Base-by-base conservation (phyloP, 2,113 vertebrate genomes). In the Varanus komodoensis region DNA sequence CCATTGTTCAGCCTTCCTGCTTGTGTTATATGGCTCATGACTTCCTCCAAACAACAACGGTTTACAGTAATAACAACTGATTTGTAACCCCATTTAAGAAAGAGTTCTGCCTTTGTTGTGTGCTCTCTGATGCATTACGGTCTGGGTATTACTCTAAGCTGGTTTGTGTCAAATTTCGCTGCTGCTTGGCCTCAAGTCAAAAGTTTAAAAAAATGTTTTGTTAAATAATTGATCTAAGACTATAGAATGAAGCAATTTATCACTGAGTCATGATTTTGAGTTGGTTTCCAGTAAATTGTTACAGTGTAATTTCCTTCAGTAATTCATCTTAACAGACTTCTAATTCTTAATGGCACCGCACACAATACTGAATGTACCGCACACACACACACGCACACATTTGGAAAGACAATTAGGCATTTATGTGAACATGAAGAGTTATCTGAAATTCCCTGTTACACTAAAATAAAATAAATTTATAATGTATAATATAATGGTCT, bases 241-340 rank as follows among this genome's bases (percentile, higher is more conserved):
- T 91, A 50, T 86, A 94, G 87, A 93, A 95, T 78, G 71, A 91
- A 82, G 82, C 80, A 82, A 95, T 92, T 86, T 91, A 94, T 95
- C 88, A 94, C 80, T 67, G 75, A 93, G 89, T 87, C 92, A 95
- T 86, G 71, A 88, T 92, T 95, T 97, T 96, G 34, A 86, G 83
- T 87, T 94, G 93, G 75, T 91, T 95, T 94, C 89, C 87, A 95
- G 75, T 92, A 96, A 92, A 77, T 89, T 92, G 93, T 90, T 96
- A 86, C 91, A 95, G 69, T 87, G 73, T 57, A 93, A 94, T 96
- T 96, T 96, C 88, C 87, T 94, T 74, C 77, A 86, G 85, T 82
- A 91, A 94, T 94, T 96, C 93, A 96, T 96, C 88, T 95, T 92
- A 90, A 52, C 52, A 93, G 93, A 87, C 88, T 90, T 93, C 52